Base-by-base conservation (phyloP, 2,113 vertebrate species). In the Tor tambroides region DNA sequence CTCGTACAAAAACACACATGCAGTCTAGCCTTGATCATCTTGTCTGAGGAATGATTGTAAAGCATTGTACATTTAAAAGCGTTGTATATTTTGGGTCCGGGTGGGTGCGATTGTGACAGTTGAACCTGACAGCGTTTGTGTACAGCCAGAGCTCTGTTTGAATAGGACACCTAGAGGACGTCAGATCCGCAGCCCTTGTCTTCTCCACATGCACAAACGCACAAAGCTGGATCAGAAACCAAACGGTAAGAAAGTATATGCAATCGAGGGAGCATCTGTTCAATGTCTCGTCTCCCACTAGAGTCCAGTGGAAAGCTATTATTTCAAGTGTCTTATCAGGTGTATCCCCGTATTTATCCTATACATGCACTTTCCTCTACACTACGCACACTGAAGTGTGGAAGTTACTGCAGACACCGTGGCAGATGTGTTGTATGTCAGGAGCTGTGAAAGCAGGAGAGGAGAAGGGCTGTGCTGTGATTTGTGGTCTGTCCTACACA, bases 41-140 rank as follows among this genome's bases (percentile, higher is more conserved):
- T 77, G 83, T 80, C 80, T 77, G 85, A 87, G 86, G 80, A 92
- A 88, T 88, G 89, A 92, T 92, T 92, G 91, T 93, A 89, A 92
- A 93, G 75, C 85, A 80, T 88, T 91, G 91, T 92, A 88, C 81
- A 88, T 92, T 90, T 91, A 81, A 80, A 90, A 87, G 83, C 71
- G 75, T 88, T 91, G 91, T 92, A 93, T 91, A 91, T 92, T 91
- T 91, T 90, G 30, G 88, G 86, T 87, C 75, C 32, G 38, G 32
- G 77, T 23, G 49, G 65, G 82, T 84, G 79, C 79, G 88, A 67
- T 72, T 49, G 41, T 15, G 41, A 49, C 79, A 35, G 74, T 49
- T 49, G 46, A 49, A 49, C 46, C 46, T 49, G 46, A 49, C 46
- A 49, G 46, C 21, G 43, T 63, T 72, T 76, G 76, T 86, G 86